A percentile compares a stretch with the other conserved stretches of the same genome.
These are phyloP conservation scores for Calypte anna DNA, from an alignment of 2,113 vertebrate genomes.

Conservation along the genomic window DNA sequence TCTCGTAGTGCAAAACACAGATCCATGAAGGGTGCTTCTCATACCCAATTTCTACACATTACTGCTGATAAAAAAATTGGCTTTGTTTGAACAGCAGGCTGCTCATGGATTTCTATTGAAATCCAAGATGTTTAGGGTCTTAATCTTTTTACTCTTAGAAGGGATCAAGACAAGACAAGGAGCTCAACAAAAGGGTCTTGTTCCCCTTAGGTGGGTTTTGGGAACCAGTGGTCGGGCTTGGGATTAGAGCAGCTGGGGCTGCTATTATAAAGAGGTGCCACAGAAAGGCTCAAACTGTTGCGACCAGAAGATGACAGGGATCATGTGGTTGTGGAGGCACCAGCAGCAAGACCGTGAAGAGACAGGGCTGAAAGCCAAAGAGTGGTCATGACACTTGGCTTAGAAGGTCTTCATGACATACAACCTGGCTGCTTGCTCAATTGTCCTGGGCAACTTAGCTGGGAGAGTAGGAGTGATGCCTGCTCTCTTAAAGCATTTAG, in stretches of 20 bases:
- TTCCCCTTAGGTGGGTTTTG: not conserved
- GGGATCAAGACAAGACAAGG: not conserved
- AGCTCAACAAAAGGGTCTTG: not conserved
- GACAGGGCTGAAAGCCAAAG: no score
- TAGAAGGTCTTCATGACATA: not conserved
- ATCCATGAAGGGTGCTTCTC: not conserved
- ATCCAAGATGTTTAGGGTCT: not conserved
- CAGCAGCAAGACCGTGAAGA: not conserved
- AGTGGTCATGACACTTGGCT: no score
- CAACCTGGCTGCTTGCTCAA: not conserved
- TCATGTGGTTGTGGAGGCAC: fast-evolving
- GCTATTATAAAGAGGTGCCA: not conserved
- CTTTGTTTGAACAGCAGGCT: not conserved
- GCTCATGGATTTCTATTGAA: not conserved
- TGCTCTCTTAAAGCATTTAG: no score
- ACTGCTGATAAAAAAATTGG: not conserved
- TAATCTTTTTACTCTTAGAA: not conserved
- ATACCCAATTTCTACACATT: not conserved
- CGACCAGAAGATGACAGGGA: not conserved
- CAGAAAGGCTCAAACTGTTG: not conserved
- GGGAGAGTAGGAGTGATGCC: not conserved
- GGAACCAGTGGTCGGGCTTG: not conserved
- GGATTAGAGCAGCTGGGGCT: not conserved
- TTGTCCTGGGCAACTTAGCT: fast-evolving
- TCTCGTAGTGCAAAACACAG: not conserved